Percentiles rank a stretch among this genome's conserved stretches.
phyloP scores from a whole-genome alignment of 2,888 invertebrate species.

The Orthosia gothica region DNA sequence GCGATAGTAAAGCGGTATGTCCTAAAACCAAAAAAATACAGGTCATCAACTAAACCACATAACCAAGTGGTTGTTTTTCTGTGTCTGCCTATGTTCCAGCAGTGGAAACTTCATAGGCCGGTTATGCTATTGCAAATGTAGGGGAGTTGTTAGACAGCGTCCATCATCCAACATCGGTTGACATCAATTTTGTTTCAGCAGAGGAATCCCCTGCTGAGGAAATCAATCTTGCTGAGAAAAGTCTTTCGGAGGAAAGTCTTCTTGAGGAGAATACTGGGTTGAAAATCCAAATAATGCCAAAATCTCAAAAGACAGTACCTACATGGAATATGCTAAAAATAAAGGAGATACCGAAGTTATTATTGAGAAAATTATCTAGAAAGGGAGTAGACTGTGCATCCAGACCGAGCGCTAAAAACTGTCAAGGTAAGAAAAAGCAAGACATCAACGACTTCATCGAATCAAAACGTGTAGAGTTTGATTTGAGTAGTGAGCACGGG shows the following conservation, averaged over 20 bases:
- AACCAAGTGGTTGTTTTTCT: no score
- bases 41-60: no score
- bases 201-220: background rate
- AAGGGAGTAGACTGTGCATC: no score
- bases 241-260: background rate
- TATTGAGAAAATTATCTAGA: background rate
- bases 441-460: no score
- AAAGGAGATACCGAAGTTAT: background rate
- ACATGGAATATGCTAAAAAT: background rate
- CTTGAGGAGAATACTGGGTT: background rate
- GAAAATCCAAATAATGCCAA: slow-evolving; percentile 2
- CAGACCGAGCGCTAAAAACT: background rate
- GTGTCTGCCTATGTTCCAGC: background rate
- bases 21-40: no score
- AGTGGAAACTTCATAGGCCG: background rate
- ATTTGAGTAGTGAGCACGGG: no score
- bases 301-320: background rate
- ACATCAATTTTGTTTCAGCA: background rate
- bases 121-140: background rate
- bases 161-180: no score
- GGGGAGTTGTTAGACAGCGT: background rate
- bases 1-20: no score
- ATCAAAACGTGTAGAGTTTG: no score
- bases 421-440: background rate
- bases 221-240: background rate